Evolutionary conservation across 2,113 vertebrate genomes (phyloP).

Genomic region (Pteruthius melanotis): DNA sequence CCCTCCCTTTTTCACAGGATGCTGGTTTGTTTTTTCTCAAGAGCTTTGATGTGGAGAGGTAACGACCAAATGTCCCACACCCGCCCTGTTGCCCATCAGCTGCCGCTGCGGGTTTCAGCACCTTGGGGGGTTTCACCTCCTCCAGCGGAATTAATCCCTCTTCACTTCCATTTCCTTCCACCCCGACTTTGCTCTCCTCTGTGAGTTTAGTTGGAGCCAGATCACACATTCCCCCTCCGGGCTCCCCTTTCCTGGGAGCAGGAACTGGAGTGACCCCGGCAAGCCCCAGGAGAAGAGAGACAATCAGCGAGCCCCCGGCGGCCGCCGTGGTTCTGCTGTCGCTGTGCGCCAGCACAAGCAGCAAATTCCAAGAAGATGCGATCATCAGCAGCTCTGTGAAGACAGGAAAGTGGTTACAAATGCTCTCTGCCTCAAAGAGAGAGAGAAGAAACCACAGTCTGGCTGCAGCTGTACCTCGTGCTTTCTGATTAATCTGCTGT

Average conservation of each 20-base stretch:
- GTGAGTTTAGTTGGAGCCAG: constrained; percentile 47
- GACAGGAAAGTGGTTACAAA: constrained; percentile 75
- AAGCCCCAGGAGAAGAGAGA: constrained; percentile 62
- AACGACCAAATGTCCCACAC: neutral
- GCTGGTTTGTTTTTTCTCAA: neutral
- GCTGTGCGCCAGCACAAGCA: constrained; percentile 65
- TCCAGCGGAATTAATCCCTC: neutral
- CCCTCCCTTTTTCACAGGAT: constrained; percentile 62
- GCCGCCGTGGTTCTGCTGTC: constrained; percentile 22
- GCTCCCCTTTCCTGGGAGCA: constrained; percentile 47
- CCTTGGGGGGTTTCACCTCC: neutral
- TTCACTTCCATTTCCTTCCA: neutral
- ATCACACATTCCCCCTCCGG: constrained; percentile 20
- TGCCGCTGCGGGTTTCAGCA: neutral
- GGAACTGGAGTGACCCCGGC: constrained; percentile 71
- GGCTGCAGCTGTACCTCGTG: neutral
- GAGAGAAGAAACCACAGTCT: constrained; percentile 20
- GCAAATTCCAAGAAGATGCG: constrained; percentile 78
- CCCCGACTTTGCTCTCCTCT: neutral
- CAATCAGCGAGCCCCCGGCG: constrained; percentile 40
- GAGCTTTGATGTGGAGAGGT: constrained; percentile 9
- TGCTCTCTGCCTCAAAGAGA: constrained; percentile 34
- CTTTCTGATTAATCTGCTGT: constrained; percentile 27
- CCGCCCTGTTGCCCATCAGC: neutral
- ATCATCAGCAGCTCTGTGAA: constrained; percentile 74